Evolutionary conservation across 2,797 vertebrate species (phyloP), one percentile per base, ranked within the genome.

Genomic region (Syngnathus acus): DNA sequence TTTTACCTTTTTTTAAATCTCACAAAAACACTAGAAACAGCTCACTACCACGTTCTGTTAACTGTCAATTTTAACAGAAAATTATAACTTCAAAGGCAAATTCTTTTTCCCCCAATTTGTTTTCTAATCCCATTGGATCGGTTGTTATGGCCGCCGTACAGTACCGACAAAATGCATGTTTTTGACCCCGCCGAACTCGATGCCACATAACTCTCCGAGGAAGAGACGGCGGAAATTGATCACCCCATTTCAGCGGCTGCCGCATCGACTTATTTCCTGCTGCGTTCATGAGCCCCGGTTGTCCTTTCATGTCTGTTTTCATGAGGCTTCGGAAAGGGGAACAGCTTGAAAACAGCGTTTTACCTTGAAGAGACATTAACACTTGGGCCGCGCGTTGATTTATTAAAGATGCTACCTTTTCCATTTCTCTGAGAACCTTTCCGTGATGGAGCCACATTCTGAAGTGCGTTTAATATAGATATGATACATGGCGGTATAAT

Each of bases 221-320:
- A 61, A 42, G 21, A 70, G 59, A 78, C 59, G 32, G 13, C 51
- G 66, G n/a, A 70, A 81, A 84, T 77, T 65, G 77, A 85, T 83
- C 73, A 77, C 37, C 65, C 61, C 64, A 65, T 79, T 81, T 82
- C 74, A 71, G 69, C 57, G 65, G 66, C 65, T 80, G 74, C 68
- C 75, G 74, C 63, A 61, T 77, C 43, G 2, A 69, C 78, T 78
- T 75, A 70, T 77, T 73, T 77, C 78, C 73, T 45, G 70, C 80
- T 78, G 79, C 66, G 78, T 69, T 66, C 1, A 50, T 69, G 68
- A 75, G 76, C 55, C 66, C 62, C 47, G 17, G 23, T 66, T 74
- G 75, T 79, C 71, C 70, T 82, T 83, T 81, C 65, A 72, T 75
- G 78, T 84, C 72, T 78, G 54, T 77, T 82, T 82, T 81, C 76